phyloP scores from a whole-genome alignment of 35 echinoderm and acorn worm species.

The Nesometra sesokonis region DNA sequence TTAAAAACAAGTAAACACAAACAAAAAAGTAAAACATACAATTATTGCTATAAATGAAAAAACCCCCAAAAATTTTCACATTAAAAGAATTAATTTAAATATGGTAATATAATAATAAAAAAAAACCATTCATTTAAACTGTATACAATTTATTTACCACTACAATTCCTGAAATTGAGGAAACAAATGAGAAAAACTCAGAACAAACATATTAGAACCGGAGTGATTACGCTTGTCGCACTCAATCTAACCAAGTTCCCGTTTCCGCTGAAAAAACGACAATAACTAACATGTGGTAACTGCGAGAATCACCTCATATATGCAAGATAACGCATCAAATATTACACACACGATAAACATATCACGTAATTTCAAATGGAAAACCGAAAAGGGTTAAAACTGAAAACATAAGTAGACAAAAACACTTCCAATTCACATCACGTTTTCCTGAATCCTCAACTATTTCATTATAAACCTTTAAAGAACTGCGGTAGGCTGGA shows the following conservation, averaged over 20 bases:
- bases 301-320: background rate
- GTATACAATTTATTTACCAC: background rate
- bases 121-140: no score
- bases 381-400: background rate
- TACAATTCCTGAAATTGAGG: background rate
- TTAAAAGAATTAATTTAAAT: background rate
- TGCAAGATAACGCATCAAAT: background rate
- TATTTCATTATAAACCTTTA: no score
- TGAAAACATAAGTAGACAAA: background rate
- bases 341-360: background rate
- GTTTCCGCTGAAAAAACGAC: background rate
- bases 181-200: background rate
- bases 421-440: background rate
- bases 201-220: background rate
- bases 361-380: background rate
- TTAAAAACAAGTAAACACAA: background rate
- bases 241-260: background rate
- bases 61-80: background rate
- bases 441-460: no score
- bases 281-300: background rate
- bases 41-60: background rate
- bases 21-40: background rate
- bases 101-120: no score
- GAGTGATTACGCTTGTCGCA: background rate
- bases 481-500: background rate